Conservation (phyloP, 2,888 invertebrate species). For the Himalopsyche tibetana region DNA sequence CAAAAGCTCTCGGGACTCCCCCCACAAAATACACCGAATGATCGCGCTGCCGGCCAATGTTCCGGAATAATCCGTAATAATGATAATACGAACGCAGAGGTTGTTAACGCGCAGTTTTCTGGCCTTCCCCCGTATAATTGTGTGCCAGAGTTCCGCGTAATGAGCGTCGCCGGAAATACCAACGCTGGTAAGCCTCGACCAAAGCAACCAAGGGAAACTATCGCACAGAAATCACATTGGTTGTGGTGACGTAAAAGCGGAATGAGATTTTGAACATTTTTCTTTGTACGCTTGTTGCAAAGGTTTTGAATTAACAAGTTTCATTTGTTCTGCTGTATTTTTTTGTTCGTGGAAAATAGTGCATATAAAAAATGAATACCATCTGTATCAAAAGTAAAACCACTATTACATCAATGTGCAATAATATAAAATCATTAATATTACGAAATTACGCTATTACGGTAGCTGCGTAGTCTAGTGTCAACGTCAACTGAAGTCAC, state of each 20-base stretch:
- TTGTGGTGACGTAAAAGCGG: slow-evolving; percentile 1
- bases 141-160: slow-evolving; percentile 45
- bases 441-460: too few relatives aligned
- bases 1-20: slow-evolving; percentile 39
- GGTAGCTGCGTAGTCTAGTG: too few relatives aligned
- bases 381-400: too few relatives aligned
- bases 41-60: slow-evolving; percentile 52
- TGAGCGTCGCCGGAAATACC: slow-evolving; percentile 41
- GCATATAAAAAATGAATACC: too few relatives aligned
- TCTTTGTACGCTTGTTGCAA: slow-evolving; percentile 4
- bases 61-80: slow-evolving; percentile 61
- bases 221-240: slow-evolving; percentile 3
- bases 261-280: not conserved
- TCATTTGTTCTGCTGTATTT: too few relatives aligned
- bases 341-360: too few relatives aligned
- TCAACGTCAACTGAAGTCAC: too few relatives aligned
- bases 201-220: slow-evolving; percentile 14
- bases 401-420: too few relatives aligned
- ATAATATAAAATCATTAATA: too few relatives aligned
- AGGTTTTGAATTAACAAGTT: not conserved
- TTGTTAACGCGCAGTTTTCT: slow-evolving; percentile 51
- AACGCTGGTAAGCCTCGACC: slow-evolving; percentile 8
- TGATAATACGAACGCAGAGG: slow-evolving; percentile 52
- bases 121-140: slow-evolving; percentile 47
- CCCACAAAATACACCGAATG: slow-evolving; percentile 31